phyloP scores from a whole-genome alignment of 2,797 vertebrate species.

The Typhlichthys eigenmanni region DNA sequence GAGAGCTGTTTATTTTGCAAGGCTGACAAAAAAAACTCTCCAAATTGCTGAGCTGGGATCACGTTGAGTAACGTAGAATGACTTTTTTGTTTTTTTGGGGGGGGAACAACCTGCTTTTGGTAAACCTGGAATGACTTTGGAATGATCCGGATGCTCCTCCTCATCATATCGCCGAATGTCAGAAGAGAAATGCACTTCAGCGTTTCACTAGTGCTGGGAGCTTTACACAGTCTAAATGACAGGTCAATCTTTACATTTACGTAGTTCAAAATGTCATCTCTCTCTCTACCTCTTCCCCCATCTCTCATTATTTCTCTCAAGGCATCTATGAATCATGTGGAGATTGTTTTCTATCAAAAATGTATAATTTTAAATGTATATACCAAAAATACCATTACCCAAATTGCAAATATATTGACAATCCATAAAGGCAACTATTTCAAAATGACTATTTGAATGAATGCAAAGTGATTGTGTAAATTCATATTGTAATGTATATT shows the following conservation, averaged over 20 bases:
- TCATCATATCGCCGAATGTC: conserved; percentile 48
- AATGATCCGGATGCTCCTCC: conserved; percentile 53
- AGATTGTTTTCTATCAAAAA: background rate
- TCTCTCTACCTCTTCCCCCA: conserved; percentile 2
- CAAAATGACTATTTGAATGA: too few species aligned
- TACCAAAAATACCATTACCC: too few species aligned
- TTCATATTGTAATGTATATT: too few species aligned
- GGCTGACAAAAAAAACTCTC: conserved; percentile 69
- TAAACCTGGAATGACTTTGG: conserved; percentile 77
- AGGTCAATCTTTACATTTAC: conserved; percentile 52
- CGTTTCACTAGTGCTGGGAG: conserved; percentile 37
- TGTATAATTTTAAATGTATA: background rate
- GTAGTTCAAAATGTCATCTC: conserved; percentile 47
- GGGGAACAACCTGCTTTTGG: conserved; percentile 69
- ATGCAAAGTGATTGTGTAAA: too few species aligned
- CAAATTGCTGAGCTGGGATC: conserved; percentile 65
- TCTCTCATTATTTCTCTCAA: conserved; percentile 41
- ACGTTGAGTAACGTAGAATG: conserved; percentile 63
- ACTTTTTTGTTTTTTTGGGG: conserved; percentile 57
- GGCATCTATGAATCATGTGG: too few species aligned
- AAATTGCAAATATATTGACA: too few species aligned
- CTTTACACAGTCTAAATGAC: conserved; percentile 45
- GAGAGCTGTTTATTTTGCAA: conserved; percentile 75
- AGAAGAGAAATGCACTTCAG: conserved; percentile 63
- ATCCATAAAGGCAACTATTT: too few species aligned